Conservation (phyloP, 2,888 invertebrate genomes). For the Oligia latruncula region DNA sequence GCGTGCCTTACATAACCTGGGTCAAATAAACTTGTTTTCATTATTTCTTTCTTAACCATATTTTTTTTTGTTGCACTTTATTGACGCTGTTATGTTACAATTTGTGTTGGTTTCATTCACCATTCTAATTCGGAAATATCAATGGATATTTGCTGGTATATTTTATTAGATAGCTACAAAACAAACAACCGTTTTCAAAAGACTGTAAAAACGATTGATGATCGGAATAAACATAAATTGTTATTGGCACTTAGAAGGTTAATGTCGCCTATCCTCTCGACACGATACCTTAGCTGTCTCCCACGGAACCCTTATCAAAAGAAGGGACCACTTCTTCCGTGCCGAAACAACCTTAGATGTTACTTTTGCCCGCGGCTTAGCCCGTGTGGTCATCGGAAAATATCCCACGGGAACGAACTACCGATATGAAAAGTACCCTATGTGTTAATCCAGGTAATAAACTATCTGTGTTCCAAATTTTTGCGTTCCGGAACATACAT, state of each 20-base stretch:
- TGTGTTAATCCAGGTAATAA: background rate
- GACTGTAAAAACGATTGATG: slow-evolving; percentile 21
- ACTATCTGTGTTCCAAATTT: background rate
- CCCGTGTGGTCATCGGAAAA: background rate
- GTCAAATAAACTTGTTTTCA: no score
- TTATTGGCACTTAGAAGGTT: slow-evolving; percentile 26
- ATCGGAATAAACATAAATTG: slow-evolving; percentile 30
- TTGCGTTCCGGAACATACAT: background rate
- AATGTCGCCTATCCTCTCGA: slow-evolving; percentile 6
- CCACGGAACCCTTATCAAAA: background rate
- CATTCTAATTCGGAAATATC: background rate
- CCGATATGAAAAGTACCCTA: no score
- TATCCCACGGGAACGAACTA: background rate
- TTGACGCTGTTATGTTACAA: background rate
- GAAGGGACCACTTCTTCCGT: slow-evolving; percentile 1
- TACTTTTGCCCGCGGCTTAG: background rate
- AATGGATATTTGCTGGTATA: background rate
- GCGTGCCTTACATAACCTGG: no score
- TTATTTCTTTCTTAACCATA: no score
- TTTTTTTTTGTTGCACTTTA: background rate
- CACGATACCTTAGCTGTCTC: background rate
- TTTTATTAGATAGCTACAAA: slow-evolving; percentile 10
- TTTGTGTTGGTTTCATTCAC: background rate
- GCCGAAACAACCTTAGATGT: background rate
- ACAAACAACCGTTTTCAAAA: slow-evolving; percentile 14